Evolutionary conservation across 2,888 invertebrate genomes (phyloP).

Genomic region (Thera obeliscata): DNA sequence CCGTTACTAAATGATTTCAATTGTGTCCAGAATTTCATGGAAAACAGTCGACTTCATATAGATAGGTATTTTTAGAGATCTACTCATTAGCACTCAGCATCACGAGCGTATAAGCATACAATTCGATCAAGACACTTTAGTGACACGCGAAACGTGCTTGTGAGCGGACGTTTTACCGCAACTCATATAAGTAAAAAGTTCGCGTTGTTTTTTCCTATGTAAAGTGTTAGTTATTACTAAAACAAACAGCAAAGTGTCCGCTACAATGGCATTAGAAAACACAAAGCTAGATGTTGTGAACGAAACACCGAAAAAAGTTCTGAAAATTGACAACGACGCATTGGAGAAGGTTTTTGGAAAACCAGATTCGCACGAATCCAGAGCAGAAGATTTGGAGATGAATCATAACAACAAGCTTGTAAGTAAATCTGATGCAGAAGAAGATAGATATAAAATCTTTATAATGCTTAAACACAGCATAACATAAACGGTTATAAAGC

Average conservation of each 20-base stretch:
- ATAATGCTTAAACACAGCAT: too few relatives aligned
- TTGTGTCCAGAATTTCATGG: constrained; percentile 8
- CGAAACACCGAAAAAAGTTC: constrained; percentile 47
- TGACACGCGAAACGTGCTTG: constrained; percentile 5
- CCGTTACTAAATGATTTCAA: constrained; percentile 12
- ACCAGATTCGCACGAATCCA: constrained; percentile 46
- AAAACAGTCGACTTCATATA: constrained; percentile 26
- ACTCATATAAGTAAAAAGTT: not conserved
- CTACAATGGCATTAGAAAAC: constrained; percentile 48
- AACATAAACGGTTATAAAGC: too few relatives aligned
- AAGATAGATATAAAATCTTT: too few relatives aligned
- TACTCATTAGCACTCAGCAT: constrained; percentile 46
- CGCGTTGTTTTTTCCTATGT: constrained; percentile 5
- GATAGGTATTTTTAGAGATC: constrained; percentile 57
- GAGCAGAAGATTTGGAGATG: constrained; percentile 30
- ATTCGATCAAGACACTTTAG: not conserved
- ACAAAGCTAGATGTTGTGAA: constrained; percentile 52
- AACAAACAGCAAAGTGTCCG: constrained; percentile 3
- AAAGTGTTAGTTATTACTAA: constrained; percentile 4
- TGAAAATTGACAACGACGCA: constrained; percentile 52
- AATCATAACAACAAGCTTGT: constrained; percentile 44
- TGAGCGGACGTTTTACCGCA: constrained; percentile 5
- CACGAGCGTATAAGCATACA: not conserved
- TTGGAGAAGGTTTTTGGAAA: constrained; percentile 66
- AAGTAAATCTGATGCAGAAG: constrained; percentile 12